Evolutionary conservation across 2,113 vertebrate species (phyloP).

Genomic region (Propithecus coquereli): DNA sequence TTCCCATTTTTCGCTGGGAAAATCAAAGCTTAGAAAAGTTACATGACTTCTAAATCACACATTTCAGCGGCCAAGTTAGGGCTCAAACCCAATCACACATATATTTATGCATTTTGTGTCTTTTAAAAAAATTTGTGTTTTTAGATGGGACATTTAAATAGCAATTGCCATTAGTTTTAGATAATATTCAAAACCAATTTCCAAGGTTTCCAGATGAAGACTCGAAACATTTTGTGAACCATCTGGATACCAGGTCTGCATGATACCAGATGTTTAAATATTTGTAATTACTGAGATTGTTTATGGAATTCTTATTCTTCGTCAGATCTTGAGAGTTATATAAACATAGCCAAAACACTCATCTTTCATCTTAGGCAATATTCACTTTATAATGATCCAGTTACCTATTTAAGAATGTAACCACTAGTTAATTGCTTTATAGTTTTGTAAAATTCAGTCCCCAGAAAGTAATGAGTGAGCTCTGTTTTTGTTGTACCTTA

Average conservation of each 20-base stretch:
- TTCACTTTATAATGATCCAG: background rate
- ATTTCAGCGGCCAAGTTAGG: background rate
- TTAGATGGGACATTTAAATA: background rate
- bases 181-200: background rate
- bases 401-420: background rate
- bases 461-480: background rate
- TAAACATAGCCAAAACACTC: background rate
- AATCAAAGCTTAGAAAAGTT: background rate
- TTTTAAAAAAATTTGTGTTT: background rate
- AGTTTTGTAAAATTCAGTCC: background rate
- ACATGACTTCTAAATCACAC: background rate
- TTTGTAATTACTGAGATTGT: background rate
- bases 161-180: background rate
- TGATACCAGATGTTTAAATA: background rate
- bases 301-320: background rate
- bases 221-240: background rate
- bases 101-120: background rate
- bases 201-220: background rate
- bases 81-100: background rate
- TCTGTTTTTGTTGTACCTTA: background rate
- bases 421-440: background rate
- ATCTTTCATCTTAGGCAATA: background rate
- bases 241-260: background rate
- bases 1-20: slow-evolving; percentile 14
- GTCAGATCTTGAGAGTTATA: background rate